Evolutionary conservation across 2,797 vertebrate genomes (phyloP).

Genomic region (Numenius phaeopus): DNA sequence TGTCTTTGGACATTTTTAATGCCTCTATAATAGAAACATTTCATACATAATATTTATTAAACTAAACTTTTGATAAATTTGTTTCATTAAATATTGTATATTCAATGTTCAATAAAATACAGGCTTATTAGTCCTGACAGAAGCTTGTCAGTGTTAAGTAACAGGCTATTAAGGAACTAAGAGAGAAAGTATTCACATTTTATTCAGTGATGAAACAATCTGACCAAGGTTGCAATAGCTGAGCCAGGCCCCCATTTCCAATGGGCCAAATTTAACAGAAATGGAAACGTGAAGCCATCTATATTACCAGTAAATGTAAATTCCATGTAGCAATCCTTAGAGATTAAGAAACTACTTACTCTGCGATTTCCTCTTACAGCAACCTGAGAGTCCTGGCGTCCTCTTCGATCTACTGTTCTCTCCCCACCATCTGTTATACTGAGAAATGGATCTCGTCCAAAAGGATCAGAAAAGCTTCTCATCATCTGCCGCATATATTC

Average conservation of each 20-base stretch:
- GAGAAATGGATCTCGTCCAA: constrained; percentile 80
- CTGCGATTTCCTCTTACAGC: constrained; percentile 72
- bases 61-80: too few relatives aligned
- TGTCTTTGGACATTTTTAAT: background rate
- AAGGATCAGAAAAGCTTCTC: constrained; percentile 89
- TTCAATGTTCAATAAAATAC: fast-evolving
- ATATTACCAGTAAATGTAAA: background rate
- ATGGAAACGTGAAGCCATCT: background rate
- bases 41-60: fast-evolving
- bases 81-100: background rate
- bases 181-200: background rate
- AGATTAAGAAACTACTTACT: constrained; percentile 80
- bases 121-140: background rate
- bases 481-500: constrained; percentile 88
- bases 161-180: background rate
- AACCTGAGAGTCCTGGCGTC: constrained; percentile 53
- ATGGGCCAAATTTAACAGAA: background rate
- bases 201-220: background rate
- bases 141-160: background rate
- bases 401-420: constrained; percentile 26
- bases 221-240: background rate
- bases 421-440: constrained; percentile 79
- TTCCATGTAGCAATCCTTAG: background rate
- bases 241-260: background rate
- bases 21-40: background rate